A percentile compares a stretch with the other conserved stretches of the same genome.
These are phyloP conservation scores for Caenorhabditis auriculariae DNA, from an alignment of 2,888 invertebrate genomes.

Conservation along the genomic window DNA sequence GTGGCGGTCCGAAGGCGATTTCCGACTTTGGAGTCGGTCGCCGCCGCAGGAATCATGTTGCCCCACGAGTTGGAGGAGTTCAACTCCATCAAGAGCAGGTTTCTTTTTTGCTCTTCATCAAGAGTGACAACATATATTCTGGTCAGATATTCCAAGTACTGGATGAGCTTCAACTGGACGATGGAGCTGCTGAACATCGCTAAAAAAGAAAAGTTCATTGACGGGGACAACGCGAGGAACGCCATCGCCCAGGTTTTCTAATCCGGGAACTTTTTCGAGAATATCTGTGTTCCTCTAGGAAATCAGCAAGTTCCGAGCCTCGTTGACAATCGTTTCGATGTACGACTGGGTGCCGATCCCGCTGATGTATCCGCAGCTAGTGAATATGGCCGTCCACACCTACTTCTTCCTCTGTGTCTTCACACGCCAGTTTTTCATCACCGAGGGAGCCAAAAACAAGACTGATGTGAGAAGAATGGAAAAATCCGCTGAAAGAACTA, in stretches of 20 bases:
- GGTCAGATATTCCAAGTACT: constrained; percentile 46
- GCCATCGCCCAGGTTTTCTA: constrained; percentile 32
- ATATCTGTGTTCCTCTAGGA: too few species aligned
- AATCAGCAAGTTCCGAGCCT: constrained; percentile 29
- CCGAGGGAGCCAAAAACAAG: constrained; percentile 23
- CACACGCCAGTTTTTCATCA: constrained; percentile 41
- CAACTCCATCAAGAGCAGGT: constrained; percentile 18
- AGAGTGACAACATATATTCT: neutral
- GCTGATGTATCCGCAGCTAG: constrained; percentile 53
- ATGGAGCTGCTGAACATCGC: constrained; percentile 40
- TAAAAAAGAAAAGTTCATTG: constrained; percentile 30
- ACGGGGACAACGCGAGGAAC: constrained; percentile 26
- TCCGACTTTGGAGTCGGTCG: constrained; percentile 29
- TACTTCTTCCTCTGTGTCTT: constrained; percentile 55
- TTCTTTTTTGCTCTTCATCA: neutral
- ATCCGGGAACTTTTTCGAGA: too few species aligned
- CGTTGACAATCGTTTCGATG: constrained; percentile 33
- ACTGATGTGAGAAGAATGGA: constrained; percentile 18
- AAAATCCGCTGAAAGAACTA: neutral
- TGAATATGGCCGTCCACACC: constrained; percentile 51
- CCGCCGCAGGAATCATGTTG: constrained; percentile 26
- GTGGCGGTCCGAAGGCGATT: constrained; percentile 37
- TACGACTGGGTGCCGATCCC: constrained; percentile 52
- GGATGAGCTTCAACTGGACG: constrained; percentile 56
- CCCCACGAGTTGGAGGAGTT: constrained; percentile 27